Percentiles rank a stretch among this genome's conserved stretches.
Conservation (phyloP, 2,113 vertebrate species). For the Macquaria ambigua region DNA sequence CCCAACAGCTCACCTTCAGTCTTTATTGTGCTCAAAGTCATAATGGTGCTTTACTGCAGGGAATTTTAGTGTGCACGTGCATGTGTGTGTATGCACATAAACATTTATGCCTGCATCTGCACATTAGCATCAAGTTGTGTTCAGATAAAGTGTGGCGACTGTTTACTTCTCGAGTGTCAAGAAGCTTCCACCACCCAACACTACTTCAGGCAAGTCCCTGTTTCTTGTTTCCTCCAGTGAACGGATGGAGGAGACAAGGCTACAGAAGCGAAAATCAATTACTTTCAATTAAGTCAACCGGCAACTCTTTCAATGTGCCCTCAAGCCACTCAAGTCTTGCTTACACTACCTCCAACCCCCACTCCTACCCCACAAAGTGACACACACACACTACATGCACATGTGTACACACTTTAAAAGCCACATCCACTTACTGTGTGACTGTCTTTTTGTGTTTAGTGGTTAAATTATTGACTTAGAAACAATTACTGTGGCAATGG, state of each 20-base stretch:
- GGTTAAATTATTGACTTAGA: constrained; percentile 57
- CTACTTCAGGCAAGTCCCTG: constrained; percentile 86
- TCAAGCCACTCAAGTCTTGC: constrained; percentile 77
- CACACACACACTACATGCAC: constrained; percentile 35
- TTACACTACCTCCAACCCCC: constrained; percentile 57
- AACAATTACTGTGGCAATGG: constrained; percentile 37
- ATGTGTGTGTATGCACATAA: constrained; percentile 10
- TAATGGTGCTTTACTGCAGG: constrained; percentile 61
- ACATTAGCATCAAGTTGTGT: constrained; percentile 64
- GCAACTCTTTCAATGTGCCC: constrained; percentile 90
- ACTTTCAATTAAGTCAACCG: constrained; percentile 97
- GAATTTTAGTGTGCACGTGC: constrained; percentile 21
- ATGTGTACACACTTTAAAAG: constrained; percentile 32
- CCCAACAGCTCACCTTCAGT: constrained; percentile 69
- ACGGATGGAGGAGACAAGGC: constrained; percentile 88
- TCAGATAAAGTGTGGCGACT: constrained; percentile 31
- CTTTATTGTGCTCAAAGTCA: constrained; percentile 68
- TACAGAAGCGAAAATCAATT: constrained; percentile 88
- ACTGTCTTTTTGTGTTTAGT: constrained; percentile 54
- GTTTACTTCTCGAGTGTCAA: constrained; percentile 70
- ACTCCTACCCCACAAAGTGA: constrained; percentile 51
- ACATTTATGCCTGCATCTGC: constrained; percentile 33
- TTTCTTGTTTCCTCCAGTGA: constrained; percentile 84
- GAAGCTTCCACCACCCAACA: constrained; percentile 58
- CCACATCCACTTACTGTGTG: constrained; percentile 47